A percentile compares a stretch with the other conserved stretches of the same genome.
Conservation (phyloP, 1,140 invertebrate species). For the Drosophila lini region DNA sequence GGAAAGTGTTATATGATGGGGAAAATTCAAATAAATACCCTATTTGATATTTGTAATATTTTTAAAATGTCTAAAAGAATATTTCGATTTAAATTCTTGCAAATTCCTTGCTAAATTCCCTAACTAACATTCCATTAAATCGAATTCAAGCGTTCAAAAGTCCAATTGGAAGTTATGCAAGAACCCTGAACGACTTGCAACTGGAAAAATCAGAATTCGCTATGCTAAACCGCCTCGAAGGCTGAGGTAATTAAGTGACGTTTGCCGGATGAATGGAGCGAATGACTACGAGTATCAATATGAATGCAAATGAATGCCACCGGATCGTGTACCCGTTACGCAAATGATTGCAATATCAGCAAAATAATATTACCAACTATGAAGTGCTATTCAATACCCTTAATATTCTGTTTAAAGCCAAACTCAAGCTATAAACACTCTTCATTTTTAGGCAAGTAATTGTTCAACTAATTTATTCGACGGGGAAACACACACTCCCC, state of each 20-base stretch:
- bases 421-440: not conserved
- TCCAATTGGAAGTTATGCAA: constrained; percentile 23
- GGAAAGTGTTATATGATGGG: not conserved
- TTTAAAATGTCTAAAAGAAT: not conserved
- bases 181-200: constrained; percentile 6
- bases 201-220: constrained; percentile 38
- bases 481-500: constrained; percentile 2
- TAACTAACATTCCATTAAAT: too few relatives aligned
- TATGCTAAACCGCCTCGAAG: constrained; percentile 37
- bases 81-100: too few relatives aligned
- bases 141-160: not conserved
- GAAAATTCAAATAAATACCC: not conserved
- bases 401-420: not conserved
- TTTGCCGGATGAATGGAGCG: constrained; percentile 4
- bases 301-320: constrained; percentile 16
- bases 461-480: not conserved
- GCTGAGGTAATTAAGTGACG: constrained; percentile 37
- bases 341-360: not conserved
- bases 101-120: not conserved
- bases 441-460: not conserved
- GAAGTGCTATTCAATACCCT: not conserved
- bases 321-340: constrained; percentile 2
- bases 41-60: not conserved
- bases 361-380: not conserved
- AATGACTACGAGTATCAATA: constrained; percentile 5